A percentile compares a stretch with the other conserved stretches of the same genome.
Evolutionary conservation across 2,888 invertebrate genomes (phyloP).

Genomic region (Heliconius erato): DNA sequence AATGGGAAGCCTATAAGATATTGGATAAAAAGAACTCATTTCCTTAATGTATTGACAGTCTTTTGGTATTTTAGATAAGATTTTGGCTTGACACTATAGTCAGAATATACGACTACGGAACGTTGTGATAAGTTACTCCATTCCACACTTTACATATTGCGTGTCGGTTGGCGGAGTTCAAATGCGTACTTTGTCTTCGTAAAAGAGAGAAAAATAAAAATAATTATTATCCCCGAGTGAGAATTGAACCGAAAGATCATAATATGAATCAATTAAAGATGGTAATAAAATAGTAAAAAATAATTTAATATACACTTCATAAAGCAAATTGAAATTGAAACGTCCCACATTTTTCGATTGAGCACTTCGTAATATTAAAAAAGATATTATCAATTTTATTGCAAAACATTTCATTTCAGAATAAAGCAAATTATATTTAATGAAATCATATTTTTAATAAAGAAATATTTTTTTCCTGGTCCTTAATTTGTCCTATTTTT

Average conservation of each 20-base stretch:
- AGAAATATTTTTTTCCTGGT: constrained; percentile 1
- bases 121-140: too few relatives aligned
- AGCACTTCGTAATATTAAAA: constrained; percentile 11
- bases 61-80: too few relatives aligned
- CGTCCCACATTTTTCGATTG: neutral
- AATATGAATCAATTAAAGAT: neutral
- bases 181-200: too few relatives aligned
- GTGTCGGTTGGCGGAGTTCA: too few relatives aligned
- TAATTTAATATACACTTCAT: neutral
- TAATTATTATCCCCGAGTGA: too few relatives aligned
- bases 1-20: neutral
- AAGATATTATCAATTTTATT: constrained; percentile 6
- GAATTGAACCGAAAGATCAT: neutral
- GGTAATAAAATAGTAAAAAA: neutral
- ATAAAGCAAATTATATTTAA: constrained; percentile 1
- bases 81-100: too few relatives aligned
- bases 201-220: too few relatives aligned
- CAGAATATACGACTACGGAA: too few relatives aligned
- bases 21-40: neutral
- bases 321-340: neutral
- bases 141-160: too few relatives aligned
- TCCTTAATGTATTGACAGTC: neutral
- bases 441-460: neutral
- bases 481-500: neutral
- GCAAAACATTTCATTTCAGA: constrained; percentile 3